Base-by-base conservation (phyloP, 1,140 invertebrate species). In the Drosophila arizonae region DNA sequence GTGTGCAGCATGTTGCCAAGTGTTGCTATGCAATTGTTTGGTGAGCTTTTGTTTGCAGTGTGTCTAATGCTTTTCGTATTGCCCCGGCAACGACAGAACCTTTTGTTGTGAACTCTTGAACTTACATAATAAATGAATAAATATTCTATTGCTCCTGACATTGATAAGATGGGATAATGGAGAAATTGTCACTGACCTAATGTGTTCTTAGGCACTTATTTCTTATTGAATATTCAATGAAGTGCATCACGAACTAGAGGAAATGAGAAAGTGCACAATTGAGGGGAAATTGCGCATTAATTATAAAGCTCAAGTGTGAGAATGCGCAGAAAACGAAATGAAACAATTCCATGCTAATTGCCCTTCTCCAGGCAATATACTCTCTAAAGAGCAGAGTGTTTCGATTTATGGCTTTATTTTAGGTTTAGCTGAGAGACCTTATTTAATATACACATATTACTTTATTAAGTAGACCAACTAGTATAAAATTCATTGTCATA, bases 1-100 rank as follows among this genome's bases (percentile, higher is more conserved):
- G 6, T 0, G 26, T 36, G 33, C 46, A 66, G 41, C 60, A 63
- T 70, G 69, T 54, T 66, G 69, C 69, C 57, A 57, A 45, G n/a
- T 28, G 43, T 30, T 10, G n/a, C 11, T 71, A 57, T 50, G 17
- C 21, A 46, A 21, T 30, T 64, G 61, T 43, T 28, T 36, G 41
- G 8, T 0, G n/a, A 43, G 39, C 43, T 60, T 58, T 66, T 56
- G 30, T 30, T 13, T 24, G 13, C 11, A 62, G 5, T 50, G 13
- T 33, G 26, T 15, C 26, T 10, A 15, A 11, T 10, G 21, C 26
- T 48, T 48, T 56, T 56, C 11, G 2, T 13, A 39, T 39, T 39
- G 11, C 10, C 10, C 36, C 10, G 6, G 9, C n/a, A 24, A 3
- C 11, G 17, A 21, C 1, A 13, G 10, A 55, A 39, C 52, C 10